Evolutionary conservation across 2,113 vertebrate species (phyloP).

Genomic region (Oreochromis niloticus): DNA sequence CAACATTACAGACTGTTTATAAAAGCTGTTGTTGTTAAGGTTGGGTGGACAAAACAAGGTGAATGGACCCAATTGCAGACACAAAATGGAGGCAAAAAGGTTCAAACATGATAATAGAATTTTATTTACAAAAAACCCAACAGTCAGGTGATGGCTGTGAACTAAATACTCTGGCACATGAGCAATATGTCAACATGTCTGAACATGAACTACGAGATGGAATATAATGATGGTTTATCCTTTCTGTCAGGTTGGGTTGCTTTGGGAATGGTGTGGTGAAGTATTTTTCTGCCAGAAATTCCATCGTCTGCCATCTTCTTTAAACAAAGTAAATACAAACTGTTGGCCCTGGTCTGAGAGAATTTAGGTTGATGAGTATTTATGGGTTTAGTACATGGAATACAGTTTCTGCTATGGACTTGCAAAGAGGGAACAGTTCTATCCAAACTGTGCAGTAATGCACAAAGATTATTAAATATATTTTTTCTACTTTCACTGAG

Average conservation of each 20-base stretch:
- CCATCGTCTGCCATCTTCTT: neutral
- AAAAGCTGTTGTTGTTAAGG: neutral
- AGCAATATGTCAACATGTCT: neutral
- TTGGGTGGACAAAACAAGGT: neutral
- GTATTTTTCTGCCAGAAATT: neutral
- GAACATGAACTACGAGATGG: too few relatives aligned
- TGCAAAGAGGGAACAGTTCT: rapidly evolving
- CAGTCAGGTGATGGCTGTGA: neutral
- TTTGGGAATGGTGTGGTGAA: too few relatives aligned
- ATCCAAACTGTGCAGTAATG: neutral
- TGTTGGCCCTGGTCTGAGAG: neutral
- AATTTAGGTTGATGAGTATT: neutral
- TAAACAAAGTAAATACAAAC: neutral
- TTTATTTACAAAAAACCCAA: neutral
- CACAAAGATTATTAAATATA: neutral
- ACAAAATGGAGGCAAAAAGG: neutral
- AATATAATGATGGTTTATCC: too few relatives aligned
- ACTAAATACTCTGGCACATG: neutral
- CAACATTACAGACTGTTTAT: neutral
- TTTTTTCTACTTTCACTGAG: neutral
- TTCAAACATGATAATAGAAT: neutral
- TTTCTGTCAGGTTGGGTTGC: too few relatives aligned
- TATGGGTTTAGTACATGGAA: neutral
- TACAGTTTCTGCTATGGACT: neutral
- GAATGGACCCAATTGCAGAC: neutral